A percentile compares a stretch with the other conserved stretches of the same genome.
Conservation (phyloP, 2,797 vertebrate genomes). For the Microcaecilia unicolor region DNA sequence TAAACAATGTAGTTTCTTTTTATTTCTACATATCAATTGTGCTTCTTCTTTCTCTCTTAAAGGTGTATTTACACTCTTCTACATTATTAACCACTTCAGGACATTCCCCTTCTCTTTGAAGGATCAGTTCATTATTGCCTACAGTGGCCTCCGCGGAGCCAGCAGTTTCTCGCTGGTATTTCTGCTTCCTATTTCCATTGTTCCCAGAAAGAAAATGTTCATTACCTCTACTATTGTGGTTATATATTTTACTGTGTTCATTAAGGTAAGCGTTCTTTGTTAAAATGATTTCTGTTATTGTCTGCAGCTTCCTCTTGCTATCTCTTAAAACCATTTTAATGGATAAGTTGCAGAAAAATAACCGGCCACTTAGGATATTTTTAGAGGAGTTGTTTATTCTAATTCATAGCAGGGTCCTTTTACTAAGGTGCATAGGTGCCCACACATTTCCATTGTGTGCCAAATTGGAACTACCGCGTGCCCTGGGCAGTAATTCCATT, state of each 20-base stretch:
- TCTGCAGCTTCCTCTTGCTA: too few species aligned
- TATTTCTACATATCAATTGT: background rate
- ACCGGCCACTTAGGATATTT: too few species aligned
- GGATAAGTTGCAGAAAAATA: too few species aligned
- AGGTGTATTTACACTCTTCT: conserved; percentile 85
- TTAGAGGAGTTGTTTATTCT: too few species aligned
- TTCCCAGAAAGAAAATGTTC: conserved; percentile 78
- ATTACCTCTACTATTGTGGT: conserved; percentile 80
- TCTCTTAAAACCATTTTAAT: too few species aligned
- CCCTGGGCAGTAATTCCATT: too few species aligned
- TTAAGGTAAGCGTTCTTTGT: conserved; percentile 67
- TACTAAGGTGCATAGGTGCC: too few species aligned
- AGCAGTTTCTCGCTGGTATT: conserved; percentile 89
- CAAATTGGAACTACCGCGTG: too few species aligned
- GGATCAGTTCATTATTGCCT: conserved; percentile 87
- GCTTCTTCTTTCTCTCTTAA: background rate
- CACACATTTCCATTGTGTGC: too few species aligned
- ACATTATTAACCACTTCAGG: conserved; percentile 86
- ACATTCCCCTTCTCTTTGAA: conserved; percentile 85
- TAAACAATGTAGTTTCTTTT: too few species aligned
- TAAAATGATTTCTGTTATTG: background rate
- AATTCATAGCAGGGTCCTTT: too few species aligned
- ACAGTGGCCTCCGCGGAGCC: conserved; percentile 87
- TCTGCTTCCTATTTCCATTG: conserved; percentile 71
- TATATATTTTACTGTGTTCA: conserved; percentile 89